phyloP scores from a whole-genome alignment of 2,888 invertebrate genomes.

The Xanthia icteritia region DNA sequence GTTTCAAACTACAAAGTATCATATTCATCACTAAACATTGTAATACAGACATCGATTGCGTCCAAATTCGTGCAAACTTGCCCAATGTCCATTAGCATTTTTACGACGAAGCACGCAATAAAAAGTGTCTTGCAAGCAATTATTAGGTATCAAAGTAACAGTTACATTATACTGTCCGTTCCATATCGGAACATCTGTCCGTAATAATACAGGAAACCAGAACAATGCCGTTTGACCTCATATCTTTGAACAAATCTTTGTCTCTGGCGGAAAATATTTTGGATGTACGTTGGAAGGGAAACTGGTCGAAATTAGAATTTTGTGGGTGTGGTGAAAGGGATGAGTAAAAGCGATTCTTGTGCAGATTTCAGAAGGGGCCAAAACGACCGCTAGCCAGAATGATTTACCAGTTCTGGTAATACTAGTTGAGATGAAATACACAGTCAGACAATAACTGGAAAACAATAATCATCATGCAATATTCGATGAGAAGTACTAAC shows the following conservation, averaged over 20 bases:
- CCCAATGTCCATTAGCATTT: conserved; percentile 41
- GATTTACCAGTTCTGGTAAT: not conserved
- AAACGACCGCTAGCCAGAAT: not conserved
- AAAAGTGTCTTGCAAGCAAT: conserved; percentile 46
- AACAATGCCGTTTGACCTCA: conserved; percentile 82
- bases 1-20: conserved; percentile 6
- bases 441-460: not conserved
- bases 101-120: conserved; percentile 28
- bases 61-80: conserved; percentile 36
- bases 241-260: conserved; percentile 84
- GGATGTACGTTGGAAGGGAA: conserved; percentile 85
- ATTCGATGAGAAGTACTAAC: no score
- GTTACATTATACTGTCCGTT: conserved; percentile 46
- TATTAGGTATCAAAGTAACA: conserved; percentile 40
- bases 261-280: conserved; percentile 85
- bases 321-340: conserved; percentile 70
- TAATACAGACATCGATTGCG: conserved; percentile 15
- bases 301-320: conserved; percentile 84
- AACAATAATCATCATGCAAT: not conserved
- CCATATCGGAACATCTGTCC: conserved; percentile 58
- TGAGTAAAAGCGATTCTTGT: conserved; percentile 54
- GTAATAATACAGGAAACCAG: conserved; percentile 79
- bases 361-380: not conserved
- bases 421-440: not conserved
- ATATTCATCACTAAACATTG: conserved; percentile 21